Evolutionary conservation across 2,797 vertebrate genomes (phyloP), one percentile per base, ranked within the genome.

Genomic region (Pseudotriccus pelzelni): DNA sequence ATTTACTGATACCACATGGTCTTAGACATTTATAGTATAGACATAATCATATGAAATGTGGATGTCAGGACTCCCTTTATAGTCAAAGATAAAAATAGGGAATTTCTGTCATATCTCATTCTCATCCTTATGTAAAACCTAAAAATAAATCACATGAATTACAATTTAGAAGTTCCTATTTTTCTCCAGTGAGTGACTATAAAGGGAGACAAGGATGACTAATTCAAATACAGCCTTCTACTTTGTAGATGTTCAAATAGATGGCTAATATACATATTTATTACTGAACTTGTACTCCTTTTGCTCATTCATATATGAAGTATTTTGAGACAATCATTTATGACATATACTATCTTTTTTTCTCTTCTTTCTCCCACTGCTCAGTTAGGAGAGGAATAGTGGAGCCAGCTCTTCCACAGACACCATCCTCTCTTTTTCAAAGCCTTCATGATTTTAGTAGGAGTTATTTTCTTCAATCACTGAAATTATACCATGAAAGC

Each of bases 101-200:
- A 43, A n/a, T 72, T 91, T 93, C 60, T 89, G 27, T 94, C 82
- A 34, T 49, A 77, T 74, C n/a, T 88, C 24, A 58, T 70, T 27
- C 50, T 90, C 55, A 84, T 89, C 43, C 47, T 94, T 94, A 91
- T 67, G 64, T 80, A 91, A 91, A 77, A 60, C 21, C 52, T 87
- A 93, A 95, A 94, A 96, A 93, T 94, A 92, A 53, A 58, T 44
- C n/a, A 53, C 56, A 94, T 83, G 72, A 93, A 83, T 95, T 92
- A 80, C 76, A 89, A 37, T 43, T 85, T 82, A 70, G 47, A 90
- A 52, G 28, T 50, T 84, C 7, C 55, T 70, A 80, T 96, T 94
- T 93, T 96, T 91, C 75, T 92, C 47, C 58, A 74, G 41, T 77
- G 81, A 91, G 37, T 87, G 64, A 83, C 75, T 96, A 87, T 83